Evolutionary conservation across 2,888 invertebrate genomes (phyloP).

Genomic region (Macrophya annulata): DNA sequence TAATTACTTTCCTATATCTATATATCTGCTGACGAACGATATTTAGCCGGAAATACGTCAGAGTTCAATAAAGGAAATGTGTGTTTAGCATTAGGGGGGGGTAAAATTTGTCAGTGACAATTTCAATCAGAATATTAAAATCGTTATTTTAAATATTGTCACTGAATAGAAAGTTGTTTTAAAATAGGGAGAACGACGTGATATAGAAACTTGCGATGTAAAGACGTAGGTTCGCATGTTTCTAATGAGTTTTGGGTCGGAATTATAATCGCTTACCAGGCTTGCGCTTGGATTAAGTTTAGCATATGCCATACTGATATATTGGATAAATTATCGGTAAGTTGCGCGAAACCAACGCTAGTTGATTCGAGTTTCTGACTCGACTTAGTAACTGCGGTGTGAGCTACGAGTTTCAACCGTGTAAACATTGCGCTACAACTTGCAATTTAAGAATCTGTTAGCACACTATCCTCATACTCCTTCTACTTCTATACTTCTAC

Average conservation of each 20-base stretch:
- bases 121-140: neutral
- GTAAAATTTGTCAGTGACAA: neutral
- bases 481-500: neutral
- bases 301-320: constrained; percentile 9
- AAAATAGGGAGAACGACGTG: neutral
- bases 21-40: constrained; percentile 3
- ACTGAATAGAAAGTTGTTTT: neutral
- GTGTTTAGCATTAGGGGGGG: neutral
- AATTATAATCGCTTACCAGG: neutral
- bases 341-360: constrained; percentile 29
- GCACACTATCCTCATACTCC: neutral
- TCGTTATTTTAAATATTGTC: neutral
- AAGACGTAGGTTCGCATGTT: neutral
- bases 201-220: neutral
- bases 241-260: neutral
- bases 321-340: constrained; percentile 50
- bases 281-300: constrained; percentile 28
- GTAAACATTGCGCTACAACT: constrained; percentile 4
- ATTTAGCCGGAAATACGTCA: constrained; percentile 23
- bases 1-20: constrained; percentile 4
- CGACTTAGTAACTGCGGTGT: neutral
- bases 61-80: constrained; percentile 7
- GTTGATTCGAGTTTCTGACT: constrained; percentile 28
- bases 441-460: constrained; percentile 45
- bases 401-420: constrained; percentile 10